These are phyloP conservation scores for Myiotriccus ornatus DNA, from an alignment of 2,797 vertebrate genomes.

Conservation along the genomic window DNA sequence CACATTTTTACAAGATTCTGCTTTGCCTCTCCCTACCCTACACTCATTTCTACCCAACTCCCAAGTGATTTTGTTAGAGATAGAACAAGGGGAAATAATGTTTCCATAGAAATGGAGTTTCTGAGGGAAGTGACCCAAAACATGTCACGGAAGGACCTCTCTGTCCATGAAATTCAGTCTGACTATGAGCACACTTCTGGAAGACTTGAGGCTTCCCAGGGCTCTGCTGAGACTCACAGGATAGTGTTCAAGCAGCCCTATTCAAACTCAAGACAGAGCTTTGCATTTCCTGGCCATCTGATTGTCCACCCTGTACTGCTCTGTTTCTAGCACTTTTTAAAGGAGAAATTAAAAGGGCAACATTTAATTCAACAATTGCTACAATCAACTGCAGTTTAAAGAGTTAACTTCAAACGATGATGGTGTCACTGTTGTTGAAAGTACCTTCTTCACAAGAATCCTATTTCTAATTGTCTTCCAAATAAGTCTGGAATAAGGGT, in stretches of 20 bases:
- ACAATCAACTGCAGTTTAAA: neutral
- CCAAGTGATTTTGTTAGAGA: neutral
- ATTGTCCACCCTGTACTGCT: neutral
- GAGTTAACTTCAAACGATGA: neutral
- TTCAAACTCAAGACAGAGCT: neutral
- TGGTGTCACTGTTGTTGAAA: neutral
- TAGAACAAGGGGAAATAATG: neutral
- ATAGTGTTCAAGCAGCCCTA: neutral
- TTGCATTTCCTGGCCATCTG: neutral
- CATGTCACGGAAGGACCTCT: neutral
- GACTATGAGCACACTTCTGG: neutral
- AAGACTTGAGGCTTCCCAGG: neutral
- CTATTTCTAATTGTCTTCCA: neutral
- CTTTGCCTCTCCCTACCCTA: neutral
- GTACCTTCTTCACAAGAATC: neutral
- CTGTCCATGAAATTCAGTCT: neutral
- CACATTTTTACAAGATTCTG: neutral
- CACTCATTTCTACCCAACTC: neutral
- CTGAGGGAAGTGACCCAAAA: neutral
- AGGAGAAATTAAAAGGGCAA: neutral
- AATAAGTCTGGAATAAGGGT: neutral
- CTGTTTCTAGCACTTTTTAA: neutral
- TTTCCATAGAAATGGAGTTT: neutral
- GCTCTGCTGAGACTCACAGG: neutral
- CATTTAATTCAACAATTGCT: neutral